Percentiles rank a stretch among this genome's conserved stretches.
Conservation (phyloP, 2,888 invertebrate species). For the Drosophila pseudotalamancana region DNA sequence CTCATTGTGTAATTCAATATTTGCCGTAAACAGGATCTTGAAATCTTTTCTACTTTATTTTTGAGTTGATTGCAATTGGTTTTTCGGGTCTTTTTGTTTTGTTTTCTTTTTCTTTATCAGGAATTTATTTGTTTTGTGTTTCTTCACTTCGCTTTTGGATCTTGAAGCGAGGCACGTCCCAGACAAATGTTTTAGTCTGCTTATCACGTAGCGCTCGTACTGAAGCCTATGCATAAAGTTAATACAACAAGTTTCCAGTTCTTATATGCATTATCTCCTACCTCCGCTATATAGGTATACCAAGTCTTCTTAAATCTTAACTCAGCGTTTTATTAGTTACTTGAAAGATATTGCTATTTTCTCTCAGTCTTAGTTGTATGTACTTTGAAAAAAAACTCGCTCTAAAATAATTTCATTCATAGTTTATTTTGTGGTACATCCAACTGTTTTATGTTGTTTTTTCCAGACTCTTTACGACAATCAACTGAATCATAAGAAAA, state of each 20-base stretch:
- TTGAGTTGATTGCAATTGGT: constrained; percentile 47
- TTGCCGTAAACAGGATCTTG: constrained; percentile 63
- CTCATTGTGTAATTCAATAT: constrained; percentile 68
- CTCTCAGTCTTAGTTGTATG: constrained; percentile 5
- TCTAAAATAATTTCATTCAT: constrained; percentile 11
- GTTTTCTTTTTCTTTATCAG: constrained; percentile 46
- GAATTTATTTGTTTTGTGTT: constrained; percentile 38
- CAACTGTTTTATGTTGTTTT: constrained; percentile 15
- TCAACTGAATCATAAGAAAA: constrained; percentile 36
- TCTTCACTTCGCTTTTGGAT: constrained; percentile 5
- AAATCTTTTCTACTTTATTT: constrained; percentile 30
- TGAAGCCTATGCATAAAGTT: constrained; percentile 20
- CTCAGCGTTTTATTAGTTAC: constrained; percentile 14
- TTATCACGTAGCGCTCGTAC: constrained; percentile 60
- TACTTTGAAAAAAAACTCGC: not conserved
- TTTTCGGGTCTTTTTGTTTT: constrained; percentile 38
- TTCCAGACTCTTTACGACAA: constrained; percentile 3
- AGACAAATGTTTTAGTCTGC: constrained; percentile 60
- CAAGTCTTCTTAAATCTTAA: not conserved
- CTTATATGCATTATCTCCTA: not conserved
- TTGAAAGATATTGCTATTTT: constrained; percentile 5
- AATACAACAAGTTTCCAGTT: constrained; percentile 17
- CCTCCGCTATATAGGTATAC: not conserved
- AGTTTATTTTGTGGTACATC: not conserved
- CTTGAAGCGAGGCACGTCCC: constrained; percentile 63